A percentile compares a stretch with the other conserved stretches of the same genome.
Evolutionary conservation across 2,888 invertebrate species (phyloP).

Genomic region (Notodonta dromedarius): DNA sequence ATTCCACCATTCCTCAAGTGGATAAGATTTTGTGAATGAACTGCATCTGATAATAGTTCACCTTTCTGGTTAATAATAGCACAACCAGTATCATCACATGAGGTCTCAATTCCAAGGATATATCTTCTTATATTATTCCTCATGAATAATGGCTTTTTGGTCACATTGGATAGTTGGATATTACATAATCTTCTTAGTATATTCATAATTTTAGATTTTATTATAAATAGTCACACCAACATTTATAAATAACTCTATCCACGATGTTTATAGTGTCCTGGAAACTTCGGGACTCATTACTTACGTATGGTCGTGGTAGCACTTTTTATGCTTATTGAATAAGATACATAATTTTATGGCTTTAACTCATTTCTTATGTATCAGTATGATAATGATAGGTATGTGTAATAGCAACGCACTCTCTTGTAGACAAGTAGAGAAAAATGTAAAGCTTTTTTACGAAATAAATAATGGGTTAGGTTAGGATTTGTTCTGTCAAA

Average conservation of each 20-base stretch:
- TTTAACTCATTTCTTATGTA: too few relatives aligned
- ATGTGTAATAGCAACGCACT: too few relatives aligned
- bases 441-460: too few relatives aligned
- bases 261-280: too few relatives aligned
- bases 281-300: too few relatives aligned
- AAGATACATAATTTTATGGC: too few relatives aligned
- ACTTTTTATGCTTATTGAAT: too few relatives aligned
- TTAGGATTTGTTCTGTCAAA: too few relatives aligned
- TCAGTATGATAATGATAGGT: too few relatives aligned
- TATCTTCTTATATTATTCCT: constrained; percentile 10
- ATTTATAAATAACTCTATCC: background rate
- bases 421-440: too few relatives aligned
- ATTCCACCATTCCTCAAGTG: constrained; percentile 94
- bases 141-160: background rate
- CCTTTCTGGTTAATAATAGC: constrained; percentile 92
- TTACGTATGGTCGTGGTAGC: too few relatives aligned
- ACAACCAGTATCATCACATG: constrained; percentile 98
- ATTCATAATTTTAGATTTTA: background rate
- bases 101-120: constrained; percentile 98
- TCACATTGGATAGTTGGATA: background rate
- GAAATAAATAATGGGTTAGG: too few relatives aligned
- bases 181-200: background rate
- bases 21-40: constrained; percentile 91
- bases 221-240: background rate
- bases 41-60: constrained; percentile 90